A percentile compares a stretch with the other conserved stretches of the same genome.
Evolutionary conservation across 2,797 vertebrate genomes (phyloP).

Genomic region (Pipistrellus pygmaeus): DNA sequence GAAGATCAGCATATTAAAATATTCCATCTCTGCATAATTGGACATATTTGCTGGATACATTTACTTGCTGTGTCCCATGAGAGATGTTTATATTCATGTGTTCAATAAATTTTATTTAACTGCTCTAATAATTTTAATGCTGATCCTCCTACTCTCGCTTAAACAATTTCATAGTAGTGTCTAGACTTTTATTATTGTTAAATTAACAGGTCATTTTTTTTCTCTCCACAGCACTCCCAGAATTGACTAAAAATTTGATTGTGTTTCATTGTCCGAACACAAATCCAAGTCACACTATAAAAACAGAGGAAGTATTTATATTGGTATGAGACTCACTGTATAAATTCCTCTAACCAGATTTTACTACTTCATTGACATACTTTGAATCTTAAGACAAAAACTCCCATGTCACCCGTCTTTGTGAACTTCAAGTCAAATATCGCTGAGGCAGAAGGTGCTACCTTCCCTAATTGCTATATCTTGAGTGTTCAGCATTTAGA

Average conservation of each 20-base stretch:
- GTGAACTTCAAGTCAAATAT: not conserved
- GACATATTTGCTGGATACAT: not conserved
- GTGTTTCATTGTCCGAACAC: constrained; percentile 1
- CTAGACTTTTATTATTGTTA: constrained; percentile 58
- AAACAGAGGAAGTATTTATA: constrained; percentile 31
- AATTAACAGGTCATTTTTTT: constrained; percentile 60
- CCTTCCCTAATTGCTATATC: not conserved
- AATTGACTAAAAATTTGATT: constrained; percentile 39
- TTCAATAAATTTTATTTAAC: constrained; percentile 59
- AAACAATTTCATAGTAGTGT: constrained; percentile 26
- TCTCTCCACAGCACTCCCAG: not conserved
- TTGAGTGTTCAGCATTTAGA: not conserved
- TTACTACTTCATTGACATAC: not conserved
- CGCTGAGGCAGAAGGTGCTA: not conserved
- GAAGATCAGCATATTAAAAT: constrained; percentile 36
- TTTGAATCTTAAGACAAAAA: not conserved
- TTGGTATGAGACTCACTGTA: not conserved
- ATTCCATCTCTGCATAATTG: constrained; percentile 10
- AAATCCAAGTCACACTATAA: constrained; percentile 39
- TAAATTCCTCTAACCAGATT: constrained; percentile 9
- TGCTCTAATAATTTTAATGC: constrained; percentile 62
- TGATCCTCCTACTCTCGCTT: constrained; percentile 49
- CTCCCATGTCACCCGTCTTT: not conserved
- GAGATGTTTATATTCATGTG: not conserved
- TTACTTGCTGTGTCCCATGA: constrained; percentile 16